phyloP scores from a whole-genome alignment of 2,888 invertebrate genomes.

The Rotaria socialis region DNA sequence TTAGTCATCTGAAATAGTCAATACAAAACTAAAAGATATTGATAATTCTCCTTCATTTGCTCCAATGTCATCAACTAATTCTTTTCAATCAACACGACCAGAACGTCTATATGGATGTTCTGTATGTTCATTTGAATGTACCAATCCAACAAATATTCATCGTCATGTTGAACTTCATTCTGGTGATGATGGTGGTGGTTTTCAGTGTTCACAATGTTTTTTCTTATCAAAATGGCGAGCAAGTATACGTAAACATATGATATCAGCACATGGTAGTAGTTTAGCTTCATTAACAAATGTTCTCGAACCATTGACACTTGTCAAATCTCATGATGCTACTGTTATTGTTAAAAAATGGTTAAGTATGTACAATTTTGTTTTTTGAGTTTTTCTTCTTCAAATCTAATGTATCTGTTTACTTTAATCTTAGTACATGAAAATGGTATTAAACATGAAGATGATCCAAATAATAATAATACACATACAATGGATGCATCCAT shows the following conservation, averaged over 20 bases:
- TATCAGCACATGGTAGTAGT: not conserved
- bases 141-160: not conserved
- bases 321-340: not conserved
- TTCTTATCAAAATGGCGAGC: constrained; percentile 30
- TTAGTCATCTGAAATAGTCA: not conserved
- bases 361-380: not conserved
- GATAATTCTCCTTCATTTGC: constrained; percentile 33
- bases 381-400: not conserved
- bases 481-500: not conserved
- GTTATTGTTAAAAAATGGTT: not conserved
- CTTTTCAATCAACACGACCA: not conserved
- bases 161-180: constrained; percentile 18
- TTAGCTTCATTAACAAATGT: constrained; percentile 8
- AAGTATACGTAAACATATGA: constrained; percentile 35
- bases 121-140: not conserved
- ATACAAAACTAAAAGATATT: constrained; percentile 35
- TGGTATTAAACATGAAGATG: constrained; percentile 18
- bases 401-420: not conserved
- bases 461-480: not conserved
- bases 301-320: not conserved
- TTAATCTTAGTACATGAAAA: not conserved
- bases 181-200: constrained; percentile 23
- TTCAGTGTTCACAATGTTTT: constrained; percentile 36
- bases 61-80: not conserved
- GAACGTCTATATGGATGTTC: not conserved